Evolutionary conservation across 2,888 invertebrate species (phyloP).

Genomic region (Latheticus oryzae): DNA sequence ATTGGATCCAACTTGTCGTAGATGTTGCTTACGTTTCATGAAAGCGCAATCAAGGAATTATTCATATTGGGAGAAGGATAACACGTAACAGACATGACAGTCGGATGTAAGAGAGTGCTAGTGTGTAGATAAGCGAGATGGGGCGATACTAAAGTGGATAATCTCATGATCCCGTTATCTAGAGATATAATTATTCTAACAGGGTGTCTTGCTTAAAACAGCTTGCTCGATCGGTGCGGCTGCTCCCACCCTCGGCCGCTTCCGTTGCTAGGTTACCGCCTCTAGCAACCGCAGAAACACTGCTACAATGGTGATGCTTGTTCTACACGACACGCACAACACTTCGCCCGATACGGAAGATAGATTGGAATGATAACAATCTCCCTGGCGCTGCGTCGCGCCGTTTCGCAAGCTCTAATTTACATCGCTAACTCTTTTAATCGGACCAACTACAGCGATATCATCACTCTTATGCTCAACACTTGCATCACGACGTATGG

Average conservation of each 20-base stretch:
- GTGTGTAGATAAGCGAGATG: constrained; percentile 62
- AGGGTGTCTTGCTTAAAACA: constrained; percentile 67
- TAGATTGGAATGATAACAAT: constrained; percentile 64
- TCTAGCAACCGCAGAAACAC: constrained; percentile 66
- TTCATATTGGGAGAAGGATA: constrained; percentile 53
- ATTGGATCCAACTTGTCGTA: background rate
- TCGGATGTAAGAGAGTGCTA: constrained; percentile 59
- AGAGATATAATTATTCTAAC: constrained; percentile 67
- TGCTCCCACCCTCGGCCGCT: constrained; percentile 49
- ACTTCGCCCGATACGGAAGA: constrained; percentile 62
- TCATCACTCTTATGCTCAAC: constrained; percentile 14
- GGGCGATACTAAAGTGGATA: constrained; percentile 65
- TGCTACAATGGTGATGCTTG: constrained; percentile 67
- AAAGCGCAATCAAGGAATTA: constrained; percentile 57
- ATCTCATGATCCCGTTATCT: constrained; percentile 67
- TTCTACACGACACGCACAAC: constrained; percentile 66
- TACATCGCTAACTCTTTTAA: constrained; percentile 56
- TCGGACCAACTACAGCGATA: constrained; percentile 34
- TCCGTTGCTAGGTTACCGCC: constrained; percentile 65
- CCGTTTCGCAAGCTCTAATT: constrained; percentile 43
- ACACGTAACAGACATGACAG: constrained; percentile 55
- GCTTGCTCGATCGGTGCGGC: constrained; percentile 63
- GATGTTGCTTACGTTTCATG: constrained; percentile 34
- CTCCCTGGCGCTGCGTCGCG: constrained; percentile 47
- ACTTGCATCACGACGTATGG: background rate